Evolutionary conservation across 1,140 invertebrate genomes (phyloP), one percentile per base, ranked within the genome.

Genomic region (Paralvinella palmiformis): DNA sequence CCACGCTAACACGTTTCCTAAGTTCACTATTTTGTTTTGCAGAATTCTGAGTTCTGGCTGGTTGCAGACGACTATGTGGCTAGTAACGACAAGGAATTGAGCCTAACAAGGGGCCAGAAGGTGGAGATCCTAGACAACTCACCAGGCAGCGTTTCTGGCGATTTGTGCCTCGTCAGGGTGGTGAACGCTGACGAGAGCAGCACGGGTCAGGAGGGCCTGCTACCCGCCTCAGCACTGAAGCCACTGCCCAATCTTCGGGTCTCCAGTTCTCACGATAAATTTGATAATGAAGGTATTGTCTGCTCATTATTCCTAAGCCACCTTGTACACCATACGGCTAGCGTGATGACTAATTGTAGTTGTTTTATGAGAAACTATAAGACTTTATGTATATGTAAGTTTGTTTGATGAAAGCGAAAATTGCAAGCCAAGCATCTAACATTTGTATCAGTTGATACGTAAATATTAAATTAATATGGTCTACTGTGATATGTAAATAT

Each of bases 121-220:
- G 92, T 96, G 50, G 93, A 96, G 74, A 88, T 96, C 57, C 75
- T 96, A 56, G 92, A 95, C 72, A 82, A 86, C 55, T 83, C 84
- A 65, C 76, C 79, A 69, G 69, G 76, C 62, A 73, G 83, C 71
- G 69, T 85, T 71, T 63, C 69, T 10, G 67, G 67, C 20, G 79
- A 80, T 44, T 80, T 75, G 75, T 81, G 76, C 69, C 67, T 81
- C 62, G 77, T 82, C 17, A 70, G 79, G 52, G 68, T 76, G 50
- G 69, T 79, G 58, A 71, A 73, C 53, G 66, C 70, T 6, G 44
- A 20, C 15, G 13, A 29, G 2, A 72, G 74, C 52, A 67, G 73
- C 48, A n/a, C 85, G 84, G 66, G 85, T 63, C 75, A 79, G 24
- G 90, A 92, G 73, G 92, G 92, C 20, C 84, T 92, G 17, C 91